These are phyloP conservation scores for Macrotus californicus DNA, from an alignment of 2,113 vertebrate species.

Conservation along the genomic window DNA sequence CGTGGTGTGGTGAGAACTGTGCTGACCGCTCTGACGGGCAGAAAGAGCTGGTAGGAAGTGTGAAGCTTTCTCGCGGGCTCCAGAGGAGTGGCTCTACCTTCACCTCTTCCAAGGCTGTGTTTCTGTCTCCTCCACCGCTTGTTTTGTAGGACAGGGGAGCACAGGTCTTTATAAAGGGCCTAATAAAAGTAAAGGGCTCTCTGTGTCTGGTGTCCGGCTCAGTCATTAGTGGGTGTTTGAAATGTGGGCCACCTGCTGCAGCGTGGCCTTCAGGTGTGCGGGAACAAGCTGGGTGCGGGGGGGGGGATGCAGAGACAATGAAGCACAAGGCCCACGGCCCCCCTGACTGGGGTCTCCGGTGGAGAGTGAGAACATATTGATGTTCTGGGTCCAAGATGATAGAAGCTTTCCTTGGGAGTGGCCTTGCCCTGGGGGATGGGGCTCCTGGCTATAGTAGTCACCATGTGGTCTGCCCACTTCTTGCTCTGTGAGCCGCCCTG, in stretches of 20 bases:
- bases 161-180: neutral
- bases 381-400: neutral
- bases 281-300: accelerated
- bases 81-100: neutral
- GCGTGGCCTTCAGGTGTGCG: neutral
- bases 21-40: no score
- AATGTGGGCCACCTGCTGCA: neutral
- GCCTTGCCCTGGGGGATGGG: neutral
- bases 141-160: neutral
- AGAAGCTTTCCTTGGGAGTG: accelerated
- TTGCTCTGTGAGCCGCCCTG: neutral
- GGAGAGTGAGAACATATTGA: neutral
- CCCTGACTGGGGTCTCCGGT: neutral
- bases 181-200: neutral
- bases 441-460: accelerated
- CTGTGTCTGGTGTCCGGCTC: neutral
- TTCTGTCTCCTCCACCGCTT: neutral
- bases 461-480: accelerated
- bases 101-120: neutral
- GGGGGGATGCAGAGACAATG: neutral
- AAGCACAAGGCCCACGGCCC: neutral
- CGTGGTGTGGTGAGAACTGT: neutral
- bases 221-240: neutral
- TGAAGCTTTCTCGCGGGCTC: no score
- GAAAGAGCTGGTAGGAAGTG: neutral